Percentiles rank a stretch among this genome's conserved stretches.
Evolutionary conservation across 2,888 invertebrate species (phyloP).

Genomic region (Saturnia japonica): DNA sequence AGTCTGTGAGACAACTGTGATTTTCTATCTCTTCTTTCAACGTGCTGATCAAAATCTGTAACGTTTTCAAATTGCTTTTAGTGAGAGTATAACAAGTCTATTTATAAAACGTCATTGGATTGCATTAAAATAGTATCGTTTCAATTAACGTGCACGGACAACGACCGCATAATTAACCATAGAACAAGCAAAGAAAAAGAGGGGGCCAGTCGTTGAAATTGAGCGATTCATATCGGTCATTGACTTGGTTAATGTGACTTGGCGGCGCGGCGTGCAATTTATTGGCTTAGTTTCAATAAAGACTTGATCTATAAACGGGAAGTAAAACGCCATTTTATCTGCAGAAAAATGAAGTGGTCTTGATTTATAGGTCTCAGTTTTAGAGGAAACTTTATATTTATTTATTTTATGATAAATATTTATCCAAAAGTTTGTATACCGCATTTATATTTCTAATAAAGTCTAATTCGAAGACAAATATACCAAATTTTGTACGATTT

Average conservation of each 20-base stretch:
- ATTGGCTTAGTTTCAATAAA: constrained; percentile 20
- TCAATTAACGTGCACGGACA: not conserved
- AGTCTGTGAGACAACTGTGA: too few species aligned
- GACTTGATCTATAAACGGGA: constrained; percentile 19
- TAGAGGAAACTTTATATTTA: too few species aligned
- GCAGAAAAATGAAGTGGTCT: constrained; percentile 2
- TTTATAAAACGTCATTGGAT: too few species aligned
- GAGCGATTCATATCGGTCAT: constrained; percentile 17
- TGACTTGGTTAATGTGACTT: constrained; percentile 17
- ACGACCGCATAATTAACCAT: constrained; percentile 18
- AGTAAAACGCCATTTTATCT: constrained; percentile 16
- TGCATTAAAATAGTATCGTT: constrained; percentile 3
- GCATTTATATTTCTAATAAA: too few species aligned
- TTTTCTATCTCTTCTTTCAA: too few species aligned
- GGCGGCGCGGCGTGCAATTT: constrained; percentile 21
- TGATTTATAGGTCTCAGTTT: not conserved
- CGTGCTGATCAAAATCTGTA: too few species aligned
- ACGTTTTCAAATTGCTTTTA: too few species aligned
- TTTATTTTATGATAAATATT: too few species aligned
- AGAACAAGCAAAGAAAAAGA: constrained; percentile 14
- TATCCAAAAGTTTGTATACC: too few species aligned
- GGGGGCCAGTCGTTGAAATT: constrained; percentile 17
- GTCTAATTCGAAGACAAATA: too few species aligned
- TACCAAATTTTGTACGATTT: too few species aligned
- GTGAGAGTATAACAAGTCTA: too few species aligned